Conservation (phyloP, 1,140 invertebrate species). For the Bursaphelenchus mucronatus region DNA sequence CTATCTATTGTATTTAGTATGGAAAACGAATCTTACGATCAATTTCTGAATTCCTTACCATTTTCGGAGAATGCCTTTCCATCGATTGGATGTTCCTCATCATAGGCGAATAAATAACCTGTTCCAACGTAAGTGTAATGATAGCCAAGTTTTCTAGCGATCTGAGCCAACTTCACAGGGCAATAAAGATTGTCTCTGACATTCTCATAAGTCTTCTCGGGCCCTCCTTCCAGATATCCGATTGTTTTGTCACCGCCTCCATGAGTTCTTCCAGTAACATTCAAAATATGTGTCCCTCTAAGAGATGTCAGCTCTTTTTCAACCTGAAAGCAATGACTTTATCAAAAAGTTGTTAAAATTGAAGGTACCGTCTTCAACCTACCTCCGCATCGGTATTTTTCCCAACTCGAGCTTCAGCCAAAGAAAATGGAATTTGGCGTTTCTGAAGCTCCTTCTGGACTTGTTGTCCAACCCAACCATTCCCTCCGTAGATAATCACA, state of each 20-base stretch:
- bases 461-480: conserved; percentile 57
- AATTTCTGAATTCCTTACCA: conserved; percentile 23
- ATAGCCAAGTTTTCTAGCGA: conserved; percentile 49
- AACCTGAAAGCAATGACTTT: conserved; percentile 37
- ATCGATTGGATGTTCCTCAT: conserved; percentile 55
- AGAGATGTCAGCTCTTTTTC: conserved; percentile 42
- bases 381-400: conserved; percentile 47
- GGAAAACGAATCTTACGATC: neutral
- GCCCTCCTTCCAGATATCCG: conserved; percentile 59
- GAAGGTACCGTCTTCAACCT: neutral
- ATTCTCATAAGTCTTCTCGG: conserved; percentile 55
- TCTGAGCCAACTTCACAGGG: conserved; percentile 41
- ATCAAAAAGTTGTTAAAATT: neutral
- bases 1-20: conserved; percentile 3
- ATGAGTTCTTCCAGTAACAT: conserved; percentile 57
- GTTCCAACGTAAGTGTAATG: conserved; percentile 60
- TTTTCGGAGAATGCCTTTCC: conserved; percentile 48
- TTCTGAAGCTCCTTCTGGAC: conserved; percentile 37
- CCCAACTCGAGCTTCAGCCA: conserved; percentile 45
- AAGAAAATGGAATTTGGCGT: conserved; percentile 28
- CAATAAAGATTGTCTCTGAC: conserved; percentile 57
- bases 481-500: conserved; percentile 58
- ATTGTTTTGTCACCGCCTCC: conserved; percentile 56
- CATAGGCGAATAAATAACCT: conserved; percentile 59
- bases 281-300: conserved; percentile 53